Evolutionary conservation across 2,888 invertebrate species (phyloP).

Genomic region (Xiphydria camelus): DNA sequence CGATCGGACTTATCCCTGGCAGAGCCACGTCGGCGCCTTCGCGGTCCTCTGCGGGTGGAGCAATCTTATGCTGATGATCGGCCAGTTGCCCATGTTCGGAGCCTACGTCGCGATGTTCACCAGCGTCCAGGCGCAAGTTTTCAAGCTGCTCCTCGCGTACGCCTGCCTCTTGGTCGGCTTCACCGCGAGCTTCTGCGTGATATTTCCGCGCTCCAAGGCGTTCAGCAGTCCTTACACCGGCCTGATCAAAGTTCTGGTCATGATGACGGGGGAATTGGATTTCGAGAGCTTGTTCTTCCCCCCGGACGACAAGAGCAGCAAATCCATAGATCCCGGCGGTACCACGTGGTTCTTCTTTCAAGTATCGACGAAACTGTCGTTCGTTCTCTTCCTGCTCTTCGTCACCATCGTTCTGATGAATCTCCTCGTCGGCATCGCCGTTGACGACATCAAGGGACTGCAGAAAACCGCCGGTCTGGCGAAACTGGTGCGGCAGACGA

Average conservation of each 20-base stretch:
- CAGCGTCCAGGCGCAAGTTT: slow-evolving; percentile 84
- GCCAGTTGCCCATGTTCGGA: slow-evolving; percentile 84
- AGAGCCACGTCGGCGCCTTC: slow-evolving; percentile 84
- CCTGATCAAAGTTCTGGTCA: slow-evolving; percentile 80
- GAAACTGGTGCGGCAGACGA: slow-evolving; percentile 81
- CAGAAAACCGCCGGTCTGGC: slow-evolving; percentile 84
- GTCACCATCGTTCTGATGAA: slow-evolving; percentile 88
- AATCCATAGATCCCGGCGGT: slow-evolving; percentile 48
- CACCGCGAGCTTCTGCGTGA: slow-evolving; percentile 85
- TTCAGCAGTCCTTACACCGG: slow-evolving; percentile 85
- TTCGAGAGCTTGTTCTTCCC: slow-evolving; percentile 69
- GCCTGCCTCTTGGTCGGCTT: slow-evolving; percentile 84
- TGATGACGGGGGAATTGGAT: slow-evolving; percentile 88
- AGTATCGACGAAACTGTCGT: slow-evolving; percentile 81
- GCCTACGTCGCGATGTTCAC: slow-evolving; percentile 92
- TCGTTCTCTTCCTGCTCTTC: slow-evolving; percentile 78
- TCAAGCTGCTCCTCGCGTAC: slow-evolving; percentile 83
- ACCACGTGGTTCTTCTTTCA: slow-evolving; percentile 67
- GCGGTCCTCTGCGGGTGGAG: slow-evolving; percentile 86
- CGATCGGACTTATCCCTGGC: slow-evolving; percentile 78
- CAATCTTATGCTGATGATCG: slow-evolving; percentile 89
- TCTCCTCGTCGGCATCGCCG: slow-evolving; percentile 82
- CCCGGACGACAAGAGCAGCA: slow-evolving; percentile 72
- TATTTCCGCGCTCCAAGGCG: slow-evolving; percentile 80
- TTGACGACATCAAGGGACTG: slow-evolving; percentile 84